Conservation (phyloP, 2,113 vertebrate genomes). For the Hippocampus zosterae region DNA sequence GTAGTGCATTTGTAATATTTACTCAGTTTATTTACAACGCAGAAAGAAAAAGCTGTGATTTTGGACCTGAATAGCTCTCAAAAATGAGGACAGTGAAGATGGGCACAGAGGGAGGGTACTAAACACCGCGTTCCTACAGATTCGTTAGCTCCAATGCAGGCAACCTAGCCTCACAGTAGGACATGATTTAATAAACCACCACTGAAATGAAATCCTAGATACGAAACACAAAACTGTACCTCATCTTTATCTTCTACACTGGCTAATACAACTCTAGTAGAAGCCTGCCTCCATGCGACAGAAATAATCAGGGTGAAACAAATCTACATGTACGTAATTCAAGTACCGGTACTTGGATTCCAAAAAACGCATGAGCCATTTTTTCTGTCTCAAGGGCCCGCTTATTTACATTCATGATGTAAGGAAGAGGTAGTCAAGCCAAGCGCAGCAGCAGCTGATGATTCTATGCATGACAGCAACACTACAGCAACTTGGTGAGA, state of each 20-base stretch:
- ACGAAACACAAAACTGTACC: constrained; percentile 47
- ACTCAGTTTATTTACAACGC: background rate
- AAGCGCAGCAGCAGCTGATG: too few species aligned
- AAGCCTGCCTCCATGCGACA: background rate
- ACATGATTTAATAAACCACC: constrained; percentile 47
- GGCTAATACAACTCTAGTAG: constrained; percentile 28
- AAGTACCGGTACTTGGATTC: too few species aligned
- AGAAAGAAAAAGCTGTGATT: background rate
- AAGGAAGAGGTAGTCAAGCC: too few species aligned
- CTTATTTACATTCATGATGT: too few species aligned
- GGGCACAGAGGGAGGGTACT: constrained; percentile 36
- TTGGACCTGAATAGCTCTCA: background rate
- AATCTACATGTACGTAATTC: too few species aligned
- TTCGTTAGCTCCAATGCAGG: constrained; percentile 54
- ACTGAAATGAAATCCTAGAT: constrained; percentile 53
- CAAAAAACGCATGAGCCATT: too few species aligned
- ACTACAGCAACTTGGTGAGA: too few species aligned
- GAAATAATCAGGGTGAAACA: constrained; percentile 2
- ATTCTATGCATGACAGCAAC: too few species aligned
- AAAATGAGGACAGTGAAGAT: constrained; percentile 12
- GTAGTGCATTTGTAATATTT: background rate
- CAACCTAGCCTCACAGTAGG: constrained; percentile 57
- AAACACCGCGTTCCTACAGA: constrained; percentile 36
- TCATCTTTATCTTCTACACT: constrained; percentile 19
- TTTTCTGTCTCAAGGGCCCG: too few species aligned